Evolutionary conservation across 2,113 vertebrate genomes (phyloP).

Genomic region (Chiloscyllium plagiosum): DNA sequence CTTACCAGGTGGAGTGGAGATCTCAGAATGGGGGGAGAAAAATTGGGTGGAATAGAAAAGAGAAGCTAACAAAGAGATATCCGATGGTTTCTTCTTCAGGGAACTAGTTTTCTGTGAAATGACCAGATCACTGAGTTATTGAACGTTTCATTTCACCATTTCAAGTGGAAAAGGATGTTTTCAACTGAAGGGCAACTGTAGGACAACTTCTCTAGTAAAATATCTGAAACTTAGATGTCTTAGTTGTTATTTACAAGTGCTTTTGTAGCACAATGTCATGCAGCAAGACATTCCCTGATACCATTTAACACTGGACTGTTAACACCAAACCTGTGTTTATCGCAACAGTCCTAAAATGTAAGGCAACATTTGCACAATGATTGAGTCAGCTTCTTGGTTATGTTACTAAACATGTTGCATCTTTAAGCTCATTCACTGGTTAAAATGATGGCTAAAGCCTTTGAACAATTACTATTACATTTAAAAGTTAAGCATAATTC

Average conservation of each 20-base stretch:
- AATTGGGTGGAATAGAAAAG: not conserved
- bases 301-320: not conserved
- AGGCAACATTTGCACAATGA: not conserved
- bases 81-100: not conserved
- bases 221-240: not conserved
- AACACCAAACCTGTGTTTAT: not conserved
- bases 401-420: not conserved
- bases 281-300: not conserved
- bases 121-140: not conserved
- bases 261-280: not conserved
- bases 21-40: not conserved
- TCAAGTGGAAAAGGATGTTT: not conserved
- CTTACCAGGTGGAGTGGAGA: conserved; percentile 14
- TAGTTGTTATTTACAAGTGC: not conserved
- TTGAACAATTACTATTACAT: not conserved
- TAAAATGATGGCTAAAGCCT: not conserved
- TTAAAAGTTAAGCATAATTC: not conserved
- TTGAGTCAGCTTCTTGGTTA: not conserved
- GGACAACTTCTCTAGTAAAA: not conserved
- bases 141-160: not conserved
- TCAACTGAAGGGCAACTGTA: not conserved
- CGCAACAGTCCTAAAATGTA: not conserved
- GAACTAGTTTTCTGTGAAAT: not conserved
- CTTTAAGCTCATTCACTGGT: not conserved
- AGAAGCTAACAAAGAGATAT: not conserved